Percentiles rank a stretch among this genome's conserved stretches.
Evolutionary conservation across 2,113 vertebrate species (phyloP).

Genomic region (Scomber japonicus): DNA sequence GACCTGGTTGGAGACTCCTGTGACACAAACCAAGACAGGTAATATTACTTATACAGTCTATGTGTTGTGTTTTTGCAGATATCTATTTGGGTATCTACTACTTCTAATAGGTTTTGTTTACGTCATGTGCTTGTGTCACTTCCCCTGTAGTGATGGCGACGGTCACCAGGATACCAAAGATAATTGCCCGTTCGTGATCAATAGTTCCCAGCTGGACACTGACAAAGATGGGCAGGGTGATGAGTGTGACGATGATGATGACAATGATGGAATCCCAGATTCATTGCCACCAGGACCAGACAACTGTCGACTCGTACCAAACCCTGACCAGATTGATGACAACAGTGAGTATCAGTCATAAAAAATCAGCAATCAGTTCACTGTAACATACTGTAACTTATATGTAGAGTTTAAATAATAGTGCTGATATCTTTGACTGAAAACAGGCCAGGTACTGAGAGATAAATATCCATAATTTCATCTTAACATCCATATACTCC

Average conservation of each 20-base stretch:
- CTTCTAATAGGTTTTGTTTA: neutral
- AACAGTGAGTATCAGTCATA: conserved; percentile 86
- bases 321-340: conserved; percentile 93
- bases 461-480: conserved; percentile 7
- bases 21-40: conserved; percentile 99
- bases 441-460: neutral
- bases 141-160: conserved; percentile 90
- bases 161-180: conserved; percentile 98
- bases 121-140: conserved; percentile 9
- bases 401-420: neutral
- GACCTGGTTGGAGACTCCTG: conserved; percentile 98
- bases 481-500: neutral
- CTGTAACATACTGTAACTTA: neutral
- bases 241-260: conserved; percentile 96
- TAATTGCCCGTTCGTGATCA: conserved; percentile 95
- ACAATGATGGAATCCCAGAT: conserved; percentile 96
- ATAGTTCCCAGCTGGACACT: conserved; percentile 95
- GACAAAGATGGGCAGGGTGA: conserved; percentile 97
- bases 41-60: conserved; percentile 18
- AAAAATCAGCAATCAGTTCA: neutral
- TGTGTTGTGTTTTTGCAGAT: neutral
- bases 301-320: conserved; percentile 97
- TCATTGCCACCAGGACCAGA: conserved; percentile 92
- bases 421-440: neutral
- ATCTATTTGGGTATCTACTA: neutral